Percentiles rank a stretch among this genome's conserved stretches.
Evolutionary conservation across 2,113 vertebrate species (phyloP).

Genomic region (Channa argus): DNA sequence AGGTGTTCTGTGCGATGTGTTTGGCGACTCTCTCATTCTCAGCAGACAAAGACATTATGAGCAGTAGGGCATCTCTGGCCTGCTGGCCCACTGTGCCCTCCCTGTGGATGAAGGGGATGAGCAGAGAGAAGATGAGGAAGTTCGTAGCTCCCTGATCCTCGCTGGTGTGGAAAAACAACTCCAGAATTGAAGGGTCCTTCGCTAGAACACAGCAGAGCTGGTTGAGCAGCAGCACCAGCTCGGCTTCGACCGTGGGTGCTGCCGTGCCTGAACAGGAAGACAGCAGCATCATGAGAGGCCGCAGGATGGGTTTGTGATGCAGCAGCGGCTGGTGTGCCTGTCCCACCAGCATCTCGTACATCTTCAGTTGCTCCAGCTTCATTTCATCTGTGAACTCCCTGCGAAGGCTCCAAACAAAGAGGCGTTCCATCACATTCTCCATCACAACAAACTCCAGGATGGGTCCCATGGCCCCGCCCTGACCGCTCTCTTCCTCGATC

Average conservation of each 20-base stretch:
- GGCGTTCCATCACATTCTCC: constrained; percentile 98
- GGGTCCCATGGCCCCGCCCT: constrained; percentile 93
- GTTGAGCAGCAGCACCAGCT: constrained; percentile 92
- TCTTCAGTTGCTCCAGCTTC: constrained; percentile 96
- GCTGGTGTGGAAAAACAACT: constrained; percentile 97
- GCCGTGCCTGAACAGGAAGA: constrained; percentile 88
- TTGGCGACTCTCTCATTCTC: constrained; percentile 92
- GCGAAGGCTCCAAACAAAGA: constrained; percentile 97
- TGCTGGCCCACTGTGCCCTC: constrained; percentile 96
- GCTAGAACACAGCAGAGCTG: constrained; percentile 96
- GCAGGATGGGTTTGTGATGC: constrained; percentile 95
- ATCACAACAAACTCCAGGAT: constrained; percentile 98
- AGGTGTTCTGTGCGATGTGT: constrained; percentile 94
- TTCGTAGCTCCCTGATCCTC: constrained; percentile 98
- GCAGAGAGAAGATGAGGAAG: constrained; percentile 97
- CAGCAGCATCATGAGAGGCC: constrained; percentile 96
- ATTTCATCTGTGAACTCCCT: constrained; percentile 95
- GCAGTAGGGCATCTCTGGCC: constrained; percentile 93
- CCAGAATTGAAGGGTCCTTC: constrained; percentile 93
- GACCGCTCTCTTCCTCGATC: constrained; percentile 92
- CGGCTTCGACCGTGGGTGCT: constrained; percentile 85
- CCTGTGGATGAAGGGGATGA: constrained; percentile 97
- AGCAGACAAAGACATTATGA: constrained; percentile 96
- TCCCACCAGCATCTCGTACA: constrained; percentile 95
- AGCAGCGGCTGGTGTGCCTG: constrained; percentile 94